Evolutionary conservation across 2,797 vertebrate genomes (phyloP).

Genomic region (Microctenopoma steveboyesi): DNA sequence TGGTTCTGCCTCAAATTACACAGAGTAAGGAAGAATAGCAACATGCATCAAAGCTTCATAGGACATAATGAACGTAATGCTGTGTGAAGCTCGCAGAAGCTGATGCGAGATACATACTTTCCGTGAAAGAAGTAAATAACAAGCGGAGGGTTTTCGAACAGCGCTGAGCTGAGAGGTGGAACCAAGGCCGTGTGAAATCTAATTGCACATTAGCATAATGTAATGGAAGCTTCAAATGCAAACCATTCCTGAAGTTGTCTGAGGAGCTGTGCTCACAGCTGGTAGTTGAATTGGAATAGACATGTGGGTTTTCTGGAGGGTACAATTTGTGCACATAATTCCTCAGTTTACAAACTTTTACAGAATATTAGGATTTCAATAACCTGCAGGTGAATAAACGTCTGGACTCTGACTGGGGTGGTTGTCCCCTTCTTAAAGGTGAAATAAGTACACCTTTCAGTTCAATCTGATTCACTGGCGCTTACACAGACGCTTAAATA

Average conservation of each 20-base stretch:
- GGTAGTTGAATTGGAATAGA: background rate
- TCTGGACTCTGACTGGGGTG: background rate
- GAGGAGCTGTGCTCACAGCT: background rate
- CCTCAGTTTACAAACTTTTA: slow-evolving; percentile 3
- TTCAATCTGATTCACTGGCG: background rate
- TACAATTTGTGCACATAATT: background rate
- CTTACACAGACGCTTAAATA: background rate
- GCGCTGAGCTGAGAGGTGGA: background rate
- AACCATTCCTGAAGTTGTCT: background rate
- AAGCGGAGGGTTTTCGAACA: background rate
- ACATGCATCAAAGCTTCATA: background rate
- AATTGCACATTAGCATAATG: slow-evolving; percentile 24
- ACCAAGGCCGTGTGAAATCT: slow-evolving; percentile 14
- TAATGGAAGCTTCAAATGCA: background rate
- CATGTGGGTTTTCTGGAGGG: background rate
- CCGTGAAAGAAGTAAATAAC: slow-evolving; percentile 2
- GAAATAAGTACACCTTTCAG: background rate
- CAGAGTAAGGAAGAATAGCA: slow-evolving; percentile 15
- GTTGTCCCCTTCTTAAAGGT: background rate
- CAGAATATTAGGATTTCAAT: background rate
- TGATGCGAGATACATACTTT: background rate
- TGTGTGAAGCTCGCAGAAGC: background rate
- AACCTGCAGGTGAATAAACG: no score
- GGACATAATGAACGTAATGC: slow-evolving; percentile 3
- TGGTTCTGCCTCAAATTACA: slow-evolving; percentile 21